Conservation (phyloP, 2,797 vertebrate species). For the Clarias pachynema region DNA sequence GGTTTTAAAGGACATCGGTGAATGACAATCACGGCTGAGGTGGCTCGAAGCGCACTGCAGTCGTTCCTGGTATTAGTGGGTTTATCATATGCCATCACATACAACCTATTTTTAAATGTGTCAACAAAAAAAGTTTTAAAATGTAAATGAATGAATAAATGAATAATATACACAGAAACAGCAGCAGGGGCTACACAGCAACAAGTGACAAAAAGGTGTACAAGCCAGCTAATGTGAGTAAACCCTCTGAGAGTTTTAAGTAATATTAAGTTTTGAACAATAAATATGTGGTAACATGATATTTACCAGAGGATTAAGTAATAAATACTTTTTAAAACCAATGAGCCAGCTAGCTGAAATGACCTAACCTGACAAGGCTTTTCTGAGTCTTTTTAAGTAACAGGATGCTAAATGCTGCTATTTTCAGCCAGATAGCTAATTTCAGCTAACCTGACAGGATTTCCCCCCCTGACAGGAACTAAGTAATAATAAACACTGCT, state of each 20-base stretch:
- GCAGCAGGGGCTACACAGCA: not conserved
- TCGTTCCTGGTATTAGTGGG: no score
- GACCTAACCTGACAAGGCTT: not conserved
- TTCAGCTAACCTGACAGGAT: not conserved
- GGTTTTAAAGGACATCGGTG: no score
- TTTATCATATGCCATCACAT: not conserved
- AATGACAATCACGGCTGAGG: no score
- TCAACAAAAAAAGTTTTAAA: no score
- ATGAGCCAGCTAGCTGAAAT: not conserved
- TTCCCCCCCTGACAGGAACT: not conserved
- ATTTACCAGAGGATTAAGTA: not conserved
- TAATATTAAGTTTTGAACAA: not conserved
- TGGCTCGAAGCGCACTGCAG: no score
- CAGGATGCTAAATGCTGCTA: no score
- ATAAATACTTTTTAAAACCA: not conserved
- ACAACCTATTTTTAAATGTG: not conserved
- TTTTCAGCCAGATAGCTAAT: not conserved
- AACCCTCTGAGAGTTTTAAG: not conserved
- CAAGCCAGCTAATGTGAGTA: not conserved
- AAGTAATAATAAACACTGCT: not conserved
- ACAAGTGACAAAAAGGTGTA: not conserved
- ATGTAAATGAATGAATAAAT: not conserved
- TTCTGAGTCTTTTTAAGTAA: not conserved
- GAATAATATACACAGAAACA: not conserved
- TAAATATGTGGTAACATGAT: not conserved